Evolutionary conservation across 2,113 vertebrate genomes (phyloP), one percentile per base, ranked within the genome.

Genomic region (Leucosticte australis): DNA sequence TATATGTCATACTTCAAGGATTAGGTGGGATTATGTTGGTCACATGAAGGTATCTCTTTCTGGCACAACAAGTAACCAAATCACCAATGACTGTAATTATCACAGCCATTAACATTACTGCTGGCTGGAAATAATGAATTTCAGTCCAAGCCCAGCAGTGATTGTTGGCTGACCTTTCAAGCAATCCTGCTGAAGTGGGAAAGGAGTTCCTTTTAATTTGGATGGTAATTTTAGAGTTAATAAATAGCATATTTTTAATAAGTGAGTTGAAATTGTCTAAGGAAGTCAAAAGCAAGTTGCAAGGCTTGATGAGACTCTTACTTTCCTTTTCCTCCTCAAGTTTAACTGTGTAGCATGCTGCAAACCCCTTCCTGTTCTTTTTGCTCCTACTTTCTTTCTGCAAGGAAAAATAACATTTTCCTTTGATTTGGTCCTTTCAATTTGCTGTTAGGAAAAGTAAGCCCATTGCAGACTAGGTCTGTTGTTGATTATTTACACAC

Each of bases 91-190:
- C 65, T 49, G 16, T 87, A 92, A 33, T 97, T 96, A 94, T 55
- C 23, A 10, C 87, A 87, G 55, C 82, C 28, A 86, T 96, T 96
- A 96, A 52, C 71, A 85, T 59, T 73, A 77, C 89, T 95, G 64
- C 89, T 95, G 73, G 18, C 91, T 95, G 79, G 67, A 95, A 86
- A 73, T 90, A 94, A 97, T 89, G 64, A 95, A 96, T 96, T 96
- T 94, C 92, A 92, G 16, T 56, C 44, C 0, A 7, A 86, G 42
- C 88, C 73, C 88, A 88, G 41, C 70, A 92, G 82, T 76, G 84
- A 41, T 81, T 92, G 83, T 76, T 83, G 75, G 56, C 91, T 96
- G 96, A 95, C 95, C 49, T 90, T 94, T 97, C 50, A 65, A 56
- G 57, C 75, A 94, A 75, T 80, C 63, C 30, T 63, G 55, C 16